These are phyloP conservation scores for Pimephales promelas DNA, from an alignment of 2,113 vertebrate species.

Conservation along the genomic window DNA sequence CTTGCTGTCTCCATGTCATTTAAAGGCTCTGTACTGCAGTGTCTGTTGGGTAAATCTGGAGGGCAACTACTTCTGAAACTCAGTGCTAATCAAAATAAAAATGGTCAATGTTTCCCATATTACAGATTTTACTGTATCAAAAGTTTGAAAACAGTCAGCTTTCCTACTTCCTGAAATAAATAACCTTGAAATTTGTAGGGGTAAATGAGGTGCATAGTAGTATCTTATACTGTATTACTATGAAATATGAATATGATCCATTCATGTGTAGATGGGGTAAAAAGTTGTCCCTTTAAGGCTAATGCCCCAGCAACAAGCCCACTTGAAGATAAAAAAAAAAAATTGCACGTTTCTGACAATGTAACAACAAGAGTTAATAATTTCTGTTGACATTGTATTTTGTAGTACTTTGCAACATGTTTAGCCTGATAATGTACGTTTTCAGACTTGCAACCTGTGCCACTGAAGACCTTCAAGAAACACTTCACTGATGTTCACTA, in stretches of 20 bases:
- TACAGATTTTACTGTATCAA: neutral
- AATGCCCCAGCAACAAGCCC: neutral
- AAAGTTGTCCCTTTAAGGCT: neutral
- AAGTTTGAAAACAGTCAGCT: neutral
- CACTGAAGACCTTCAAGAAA: slow-evolving; percentile 34
- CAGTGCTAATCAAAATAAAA: neutral
- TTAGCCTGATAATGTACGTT: neutral
- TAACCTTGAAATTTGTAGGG: neutral
- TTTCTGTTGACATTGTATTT: neutral
- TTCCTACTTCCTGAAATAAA: neutral
- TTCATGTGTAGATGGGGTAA: neutral
- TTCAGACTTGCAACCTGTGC: slow-evolving; percentile 33
- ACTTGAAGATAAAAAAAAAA: neutral
- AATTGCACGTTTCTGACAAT: neutral
- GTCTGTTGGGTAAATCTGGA: slow-evolving; percentile 31
- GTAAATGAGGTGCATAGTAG: neutral
- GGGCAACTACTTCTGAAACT: neutral
- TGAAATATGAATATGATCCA: neutral
- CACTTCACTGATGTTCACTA: slow-evolving; percentile 20
- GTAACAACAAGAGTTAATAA: neutral
- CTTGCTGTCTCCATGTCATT: slow-evolving; percentile 60
- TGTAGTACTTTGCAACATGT: neutral
- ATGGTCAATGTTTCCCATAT: neutral
- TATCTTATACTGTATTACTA: neutral
- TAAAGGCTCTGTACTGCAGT: slow-evolving; percentile 48